Evolutionary conservation across 2,797 vertebrate species (phyloP).

Genomic region (Moxostoma hubbsi): DNA sequence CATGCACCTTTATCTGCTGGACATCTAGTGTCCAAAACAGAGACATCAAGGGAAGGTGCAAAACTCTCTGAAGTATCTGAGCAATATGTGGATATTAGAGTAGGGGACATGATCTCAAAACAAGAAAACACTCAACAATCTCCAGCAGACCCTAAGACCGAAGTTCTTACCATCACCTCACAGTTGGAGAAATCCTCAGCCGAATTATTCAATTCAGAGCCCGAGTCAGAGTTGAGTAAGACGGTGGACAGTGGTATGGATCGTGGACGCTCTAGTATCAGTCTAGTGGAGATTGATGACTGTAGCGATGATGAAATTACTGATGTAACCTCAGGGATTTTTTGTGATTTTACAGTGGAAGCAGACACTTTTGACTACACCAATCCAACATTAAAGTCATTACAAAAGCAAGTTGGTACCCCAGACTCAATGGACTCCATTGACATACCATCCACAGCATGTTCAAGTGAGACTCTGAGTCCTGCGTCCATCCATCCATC

Average conservation of each 20-base stretch:
- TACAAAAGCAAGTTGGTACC: slow-evolving; percentile 88
- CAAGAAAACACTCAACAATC: slow-evolving; percentile 57
- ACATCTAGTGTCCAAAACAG: slow-evolving; percentile 68
- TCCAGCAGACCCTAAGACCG: slow-evolving; percentile 60
- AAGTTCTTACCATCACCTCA: slow-evolving; percentile 61
- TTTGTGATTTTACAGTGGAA: slow-evolving; percentile 75
- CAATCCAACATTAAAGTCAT: slow-evolving; percentile 75
- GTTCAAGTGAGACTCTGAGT: slow-evolving; percentile 84
- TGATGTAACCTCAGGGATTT: slow-evolving; percentile 83
- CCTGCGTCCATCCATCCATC: slow-evolving; percentile 74
- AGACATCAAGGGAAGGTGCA: slow-evolving; percentile 53
- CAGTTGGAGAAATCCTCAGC: slow-evolving; percentile 66
- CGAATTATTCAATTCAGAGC: slow-evolving; percentile 67
- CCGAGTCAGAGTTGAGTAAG: slow-evolving; percentile 68
- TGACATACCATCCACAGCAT: slow-evolving; percentile 83
- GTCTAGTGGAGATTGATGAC: slow-evolving; percentile 78
- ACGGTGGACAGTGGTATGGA: slow-evolving; percentile 65
- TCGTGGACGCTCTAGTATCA: slow-evolving; percentile 72
- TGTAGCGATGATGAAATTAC: slow-evolving; percentile 84
- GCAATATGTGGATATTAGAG: slow-evolving; percentile 64
- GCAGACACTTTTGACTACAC: slow-evolving; percentile 70
- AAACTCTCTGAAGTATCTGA: slow-evolving; percentile 57
- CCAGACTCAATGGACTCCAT: slow-evolving; percentile 89
- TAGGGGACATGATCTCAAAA: slow-evolving; percentile 44
- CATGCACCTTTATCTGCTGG: slow-evolving; percentile 72